Percentiles rank a stretch among this genome's conserved stretches.
Conservation (phyloP, 2,113 vertebrate genomes). For the Noturus placidus region DNA sequence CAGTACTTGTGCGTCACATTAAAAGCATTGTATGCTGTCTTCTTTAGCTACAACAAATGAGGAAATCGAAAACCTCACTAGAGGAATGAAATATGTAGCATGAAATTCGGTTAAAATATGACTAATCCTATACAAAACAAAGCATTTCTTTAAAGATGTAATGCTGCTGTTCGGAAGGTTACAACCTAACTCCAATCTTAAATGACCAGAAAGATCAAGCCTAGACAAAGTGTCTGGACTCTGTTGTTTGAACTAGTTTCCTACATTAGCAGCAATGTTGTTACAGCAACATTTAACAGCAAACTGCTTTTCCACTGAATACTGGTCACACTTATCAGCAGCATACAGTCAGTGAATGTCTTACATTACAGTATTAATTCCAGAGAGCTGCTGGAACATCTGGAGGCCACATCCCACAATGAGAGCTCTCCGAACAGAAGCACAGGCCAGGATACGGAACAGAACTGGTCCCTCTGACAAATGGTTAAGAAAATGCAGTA, state of each 20-base stretch:
- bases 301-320: not conserved
- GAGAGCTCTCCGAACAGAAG: constrained; percentile 87
- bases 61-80: not conserved
- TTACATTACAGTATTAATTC: constrained; percentile 99
- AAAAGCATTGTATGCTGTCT: not conserved
- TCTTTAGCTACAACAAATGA: not conserved
- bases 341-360: constrained; percentile 50
- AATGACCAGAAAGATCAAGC: not conserved
- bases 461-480: constrained; percentile 82
- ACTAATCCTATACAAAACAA: not conserved
- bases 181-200: not conserved
- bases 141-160: not conserved
- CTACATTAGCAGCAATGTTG: not conserved
- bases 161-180: not conserved
- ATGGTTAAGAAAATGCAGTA: constrained; percentile 21
- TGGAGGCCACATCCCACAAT: constrained; percentile 92
- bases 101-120: not conserved
- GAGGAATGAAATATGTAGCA: not conserved
- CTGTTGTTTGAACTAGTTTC: not conserved
- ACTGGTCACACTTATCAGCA: not conserved
- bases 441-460: constrained; percentile 83
- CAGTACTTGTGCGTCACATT: not conserved
- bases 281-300: not conserved
- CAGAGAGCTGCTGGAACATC: constrained; percentile 97
- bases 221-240: not conserved